These are phyloP conservation scores for Orycteropus afer DNA, from an alignment of 2,113 vertebrate species.

Conservation along the genomic window DNA sequence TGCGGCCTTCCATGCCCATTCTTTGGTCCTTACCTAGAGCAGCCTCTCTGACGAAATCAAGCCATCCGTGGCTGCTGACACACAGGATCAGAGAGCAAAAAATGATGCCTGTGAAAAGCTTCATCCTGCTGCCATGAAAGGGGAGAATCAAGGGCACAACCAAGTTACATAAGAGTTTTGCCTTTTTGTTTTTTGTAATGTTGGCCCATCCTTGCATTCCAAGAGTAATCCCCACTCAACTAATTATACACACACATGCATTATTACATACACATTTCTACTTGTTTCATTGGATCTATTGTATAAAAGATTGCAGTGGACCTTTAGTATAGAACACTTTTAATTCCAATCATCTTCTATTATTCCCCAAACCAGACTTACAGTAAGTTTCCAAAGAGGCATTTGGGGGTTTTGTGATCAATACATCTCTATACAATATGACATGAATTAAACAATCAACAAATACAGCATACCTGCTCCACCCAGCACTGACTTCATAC, in stretches of 20 bases:
- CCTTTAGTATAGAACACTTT: no score
- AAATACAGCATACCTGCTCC: no score
- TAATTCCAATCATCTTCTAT: no score
- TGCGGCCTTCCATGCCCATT: fast-evolving
- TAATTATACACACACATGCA: not conserved
- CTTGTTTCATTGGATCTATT: no score
- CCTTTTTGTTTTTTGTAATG: not conserved
- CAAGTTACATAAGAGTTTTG: not conserved
- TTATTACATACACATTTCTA: no score
- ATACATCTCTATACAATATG: no score
- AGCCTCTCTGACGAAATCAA: not conserved
- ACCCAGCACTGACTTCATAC: no score
- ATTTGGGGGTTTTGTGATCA: no score
- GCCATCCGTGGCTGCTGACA: not conserved
- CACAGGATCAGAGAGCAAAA: conserved; percentile 35
- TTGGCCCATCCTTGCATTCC: not conserved
- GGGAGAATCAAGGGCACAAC: not conserved
- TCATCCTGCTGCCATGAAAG: conserved; percentile 37
- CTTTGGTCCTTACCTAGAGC: not conserved
- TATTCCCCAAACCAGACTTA: no score
- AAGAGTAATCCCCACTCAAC: not conserved
- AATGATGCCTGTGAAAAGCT: not conserved
- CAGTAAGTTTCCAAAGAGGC: no score
- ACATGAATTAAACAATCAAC: no score
- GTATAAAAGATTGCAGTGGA: no score